Base-by-base conservation (phyloP, 2,113 vertebrate genomes). In the Apteryx owenii region DNA sequence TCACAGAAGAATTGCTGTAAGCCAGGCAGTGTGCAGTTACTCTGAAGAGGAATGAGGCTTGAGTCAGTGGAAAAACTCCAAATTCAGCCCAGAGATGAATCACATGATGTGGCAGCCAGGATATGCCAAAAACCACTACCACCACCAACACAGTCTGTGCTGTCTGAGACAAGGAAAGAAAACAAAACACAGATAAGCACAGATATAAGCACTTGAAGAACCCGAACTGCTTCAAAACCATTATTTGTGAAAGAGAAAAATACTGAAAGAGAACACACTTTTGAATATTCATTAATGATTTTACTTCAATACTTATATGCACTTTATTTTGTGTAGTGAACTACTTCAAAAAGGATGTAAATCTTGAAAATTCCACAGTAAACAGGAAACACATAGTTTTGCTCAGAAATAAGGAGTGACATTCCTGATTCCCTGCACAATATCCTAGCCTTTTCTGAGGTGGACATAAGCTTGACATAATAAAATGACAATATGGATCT, bases 1-100 rank as follows among this genome's bases (percentile, higher is more conserved):
- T 99, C 92, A 99, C 99, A 0, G 99, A 99, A 21, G 99, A 99
- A 95, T 99, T 99, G 98, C 99, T 99, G 97, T 99, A 99, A 5
- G 99, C 99, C 98, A 99, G 98, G 97, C 99, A 99, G 97, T 99
- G 99, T 13, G 99, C 99, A 0, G 98, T 97, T 90, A 99, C 97
- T 33, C 99, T 98, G 87, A 99, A 97, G 96, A 99, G 94, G 86
- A 99, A 99, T 79, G 99, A 99, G 29, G 99, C 99, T 81, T 99
- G 99, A 88, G 99, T 99, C 96, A 99, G 98, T 1, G 99, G 99
- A 96, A 99, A 99, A 42, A 93, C 98, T 79, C 99, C 99, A 15
- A 99, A 99, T 98, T 99, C 99, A 60, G 94, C 99, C 99, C 99
- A 99, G 68, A 99, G 98, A 84, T 99, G 98, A 58, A 99, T 98